These are phyloP conservation scores for Cairina moschata DNA, from an alignment of 2,113 vertebrate species.

Conservation along the genomic window DNA sequence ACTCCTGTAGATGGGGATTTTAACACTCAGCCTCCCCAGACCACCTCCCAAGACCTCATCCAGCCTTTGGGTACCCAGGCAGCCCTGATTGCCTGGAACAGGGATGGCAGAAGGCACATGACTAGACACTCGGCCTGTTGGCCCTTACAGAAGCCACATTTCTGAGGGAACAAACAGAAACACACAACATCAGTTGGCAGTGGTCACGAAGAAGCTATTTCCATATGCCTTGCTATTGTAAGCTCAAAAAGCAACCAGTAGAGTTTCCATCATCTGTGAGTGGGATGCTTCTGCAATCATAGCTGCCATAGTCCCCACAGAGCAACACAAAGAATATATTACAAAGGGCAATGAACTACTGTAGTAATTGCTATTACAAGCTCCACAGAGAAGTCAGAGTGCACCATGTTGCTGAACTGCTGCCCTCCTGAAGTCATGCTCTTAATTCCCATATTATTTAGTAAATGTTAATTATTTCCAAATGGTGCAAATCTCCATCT, in stretches of 20 bases:
- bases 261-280: neutral
- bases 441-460: conserved; percentile 37
- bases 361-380: neutral
- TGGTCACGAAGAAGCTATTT: neutral
- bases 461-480: conserved; percentile 24
- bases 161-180: neutral
- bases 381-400: neutral
- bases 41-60: neutral
- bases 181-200: neutral
- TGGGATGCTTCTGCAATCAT: neutral
- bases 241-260: neutral
- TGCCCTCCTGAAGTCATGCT: neutral
- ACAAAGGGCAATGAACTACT: conserved; percentile 33
- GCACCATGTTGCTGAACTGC: neutral
- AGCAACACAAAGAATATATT: conserved; percentile 7
- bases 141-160: neutral
- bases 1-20: neutral
- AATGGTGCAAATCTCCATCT: neutral
- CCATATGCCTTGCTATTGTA: neutral
- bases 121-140: neutral
- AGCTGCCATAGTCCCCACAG: neutral
- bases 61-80: neutral
- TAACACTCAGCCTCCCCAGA: neutral
- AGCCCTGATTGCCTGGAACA: neutral
- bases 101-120: neutral